Base-by-base conservation (phyloP, 2,888 invertebrate genomes). In the Willowsia nigromaculata region DNA sequence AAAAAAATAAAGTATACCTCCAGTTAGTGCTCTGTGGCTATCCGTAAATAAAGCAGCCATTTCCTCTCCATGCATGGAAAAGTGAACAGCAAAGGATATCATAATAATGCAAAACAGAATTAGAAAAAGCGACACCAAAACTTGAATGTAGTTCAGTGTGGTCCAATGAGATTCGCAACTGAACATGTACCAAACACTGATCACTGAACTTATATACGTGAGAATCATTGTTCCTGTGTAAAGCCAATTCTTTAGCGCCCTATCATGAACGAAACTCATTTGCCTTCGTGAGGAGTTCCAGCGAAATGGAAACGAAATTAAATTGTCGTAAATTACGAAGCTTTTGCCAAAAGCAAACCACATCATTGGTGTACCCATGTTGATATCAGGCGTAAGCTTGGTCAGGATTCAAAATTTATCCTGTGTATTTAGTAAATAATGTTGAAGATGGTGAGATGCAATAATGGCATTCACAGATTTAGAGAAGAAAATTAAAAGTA, bases 41-140 rank as follows among this genome's bases (percentile, higher is more conserved):
- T 83, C 83, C 1, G 30, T 30, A 50, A 83, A 83, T 13, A 83
- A 25, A 18, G 33, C 33, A n/a, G 83, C 68, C 83, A 83, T 68
- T 50, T 83, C 68, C 1, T 1, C 22, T 11, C 83, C 68, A 50
- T 68, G 47, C 0, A 6, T 0, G 3, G 65, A 50, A 30, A 27
- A 83, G 25, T 30, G 22, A 1, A 22, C n/a, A 0, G 68, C 65
- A 68, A 83, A 50, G 1, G 47, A 15, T 0, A 18, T 22, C 0
- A 83, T 4, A 5, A 83, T 9, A 11, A n/a, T 9, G 11, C 18
- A 9, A 22, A 83, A 0, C 4, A 65, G 40, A 0, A 33, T 13
- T 40, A 22, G 27, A 18, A 68, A 11, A 1, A 68, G 0, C 1
- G 83, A 50, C 1, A n/a, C 33, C 0, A 83, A 6, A 13, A 53